Evolutionary conservation across 2,113 vertebrate genomes (phyloP).

Genomic region (Regulus satrapa): DNA sequence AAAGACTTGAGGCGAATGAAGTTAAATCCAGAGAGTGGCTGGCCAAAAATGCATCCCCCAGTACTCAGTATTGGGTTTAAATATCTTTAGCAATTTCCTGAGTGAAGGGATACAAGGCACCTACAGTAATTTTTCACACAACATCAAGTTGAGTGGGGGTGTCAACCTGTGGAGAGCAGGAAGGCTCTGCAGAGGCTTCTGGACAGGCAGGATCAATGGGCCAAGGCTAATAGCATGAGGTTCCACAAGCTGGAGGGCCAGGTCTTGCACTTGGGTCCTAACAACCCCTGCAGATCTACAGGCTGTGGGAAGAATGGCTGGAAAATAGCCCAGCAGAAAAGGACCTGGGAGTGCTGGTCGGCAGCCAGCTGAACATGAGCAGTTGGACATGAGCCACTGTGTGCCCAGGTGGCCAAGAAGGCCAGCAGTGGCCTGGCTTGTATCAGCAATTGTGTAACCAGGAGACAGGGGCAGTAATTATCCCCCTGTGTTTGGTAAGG

Average conservation of each 20-base stretch:
- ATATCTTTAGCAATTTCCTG: background rate
- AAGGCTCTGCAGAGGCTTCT: background rate
- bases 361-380: background rate
- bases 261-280: no score
- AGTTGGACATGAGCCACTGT: background rate
- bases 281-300: background rate
- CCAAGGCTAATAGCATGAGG: rapidly evolving
- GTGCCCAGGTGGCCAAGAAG: background rate
- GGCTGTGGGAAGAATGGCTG: background rate
- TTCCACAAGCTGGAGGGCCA: background rate
- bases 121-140: background rate
- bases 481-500: background rate
- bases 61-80: rapidly evolving
- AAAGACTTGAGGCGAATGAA: background rate
- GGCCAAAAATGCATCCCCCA: background rate
- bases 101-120: rapidly evolving
- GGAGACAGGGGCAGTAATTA: background rate
- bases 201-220: background rate
- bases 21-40: background rate
- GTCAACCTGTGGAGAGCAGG: background rate
- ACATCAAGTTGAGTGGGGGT: rapidly evolving
- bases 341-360: rapidly evolving
- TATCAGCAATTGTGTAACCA: background rate
- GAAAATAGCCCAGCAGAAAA: background rate
- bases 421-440: rapidly evolving